Conservation (phyloP, 1,140 invertebrate species). For the Pseudomyrmex pallidus region DNA sequence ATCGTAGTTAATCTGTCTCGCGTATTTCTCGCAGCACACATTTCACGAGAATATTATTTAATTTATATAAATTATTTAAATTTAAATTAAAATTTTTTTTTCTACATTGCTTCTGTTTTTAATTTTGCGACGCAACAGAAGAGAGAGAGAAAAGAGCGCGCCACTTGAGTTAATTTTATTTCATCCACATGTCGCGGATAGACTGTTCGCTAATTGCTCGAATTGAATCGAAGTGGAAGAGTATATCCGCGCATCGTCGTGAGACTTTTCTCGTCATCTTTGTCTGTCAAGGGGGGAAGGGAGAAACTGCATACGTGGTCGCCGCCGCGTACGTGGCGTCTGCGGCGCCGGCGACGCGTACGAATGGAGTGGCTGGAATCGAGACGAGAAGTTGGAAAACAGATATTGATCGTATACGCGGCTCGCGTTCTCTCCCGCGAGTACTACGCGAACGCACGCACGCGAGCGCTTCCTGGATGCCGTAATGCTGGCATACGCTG, state of each 20-base stretch:
- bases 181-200: too few species aligned
- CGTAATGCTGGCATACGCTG: constrained; percentile 32
- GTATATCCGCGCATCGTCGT: constrained; percentile 4
- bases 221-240: constrained; percentile 44
- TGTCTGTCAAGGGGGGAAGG: constrained; percentile 17
- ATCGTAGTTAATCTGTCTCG: too few species aligned
- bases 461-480: constrained; percentile 51
- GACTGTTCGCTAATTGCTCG: constrained; percentile 41
- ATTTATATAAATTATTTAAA: too few species aligned
- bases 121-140: too few species aligned
- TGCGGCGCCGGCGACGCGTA: constrained; percentile 21
- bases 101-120: too few species aligned
- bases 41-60: too few species aligned
- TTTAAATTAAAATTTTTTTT: too few species aligned
- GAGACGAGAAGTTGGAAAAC: constrained; percentile 72
- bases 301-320: constrained; percentile 14
- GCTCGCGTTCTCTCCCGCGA: constrained; percentile 30
- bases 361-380: constrained; percentile 66
- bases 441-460: constrained; percentile 64
- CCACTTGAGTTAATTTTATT: background rate
- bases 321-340: constrained; percentile 14
- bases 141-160: too few species aligned
- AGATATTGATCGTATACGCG: constrained; percentile 70
- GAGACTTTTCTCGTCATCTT: constrained; percentile 55
- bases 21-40: too few species aligned